A percentile compares a stretch with the other conserved stretches of the same genome.
These are phyloP conservation scores for Drosophila quinaria DNA, from an alignment of 2,888 invertebrate species.

Conservation along the genomic window DNA sequence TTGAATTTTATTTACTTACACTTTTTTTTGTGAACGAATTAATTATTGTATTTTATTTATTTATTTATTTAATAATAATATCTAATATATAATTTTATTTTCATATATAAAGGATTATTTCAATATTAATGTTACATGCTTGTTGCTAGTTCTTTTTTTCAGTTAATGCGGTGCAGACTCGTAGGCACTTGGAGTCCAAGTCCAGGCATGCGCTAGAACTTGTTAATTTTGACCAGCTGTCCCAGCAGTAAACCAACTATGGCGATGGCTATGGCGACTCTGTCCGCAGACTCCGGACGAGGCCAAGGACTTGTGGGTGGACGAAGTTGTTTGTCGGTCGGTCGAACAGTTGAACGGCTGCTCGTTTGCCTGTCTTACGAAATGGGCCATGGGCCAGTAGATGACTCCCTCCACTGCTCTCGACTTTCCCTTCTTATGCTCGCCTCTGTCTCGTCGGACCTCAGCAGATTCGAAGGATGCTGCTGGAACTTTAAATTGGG, in stretches of 20 bases:
- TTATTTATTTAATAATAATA: too few relatives aligned
- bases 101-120: too few relatives aligned
- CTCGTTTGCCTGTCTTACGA: slow-evolving; percentile 55
- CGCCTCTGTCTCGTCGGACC: background rate
- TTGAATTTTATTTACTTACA: too few relatives aligned
- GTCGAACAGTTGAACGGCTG: slow-evolving; percentile 48
- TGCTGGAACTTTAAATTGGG: slow-evolving; percentile 63
- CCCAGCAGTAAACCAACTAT: slow-evolving; percentile 69
- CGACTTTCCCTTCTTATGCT: background rate
- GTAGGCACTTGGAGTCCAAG: slow-evolving; percentile 35
- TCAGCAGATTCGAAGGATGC: slow-evolving; percentile 33
- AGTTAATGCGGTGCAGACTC: slow-evolving; percentile 9
- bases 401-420: background rate
- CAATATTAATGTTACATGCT: background rate
- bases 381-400: slow-evolving; percentile 32
- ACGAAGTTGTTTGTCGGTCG: slow-evolving; percentile 50
- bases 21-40: too few relatives aligned
- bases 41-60: too few relatives aligned
- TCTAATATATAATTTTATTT: too few relatives aligned
- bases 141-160: background rate
- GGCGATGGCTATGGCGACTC: slow-evolving; percentile 7
- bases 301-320: slow-evolving; percentile 40
- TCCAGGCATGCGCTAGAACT: slow-evolving; percentile 73
- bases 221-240: slow-evolving; percentile 81
- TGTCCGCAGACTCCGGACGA: slow-evolving; percentile 7